Evolutionary conservation across 2,113 vertebrate genomes (phyloP).

Genomic region (Lagopus leucura): DNA sequence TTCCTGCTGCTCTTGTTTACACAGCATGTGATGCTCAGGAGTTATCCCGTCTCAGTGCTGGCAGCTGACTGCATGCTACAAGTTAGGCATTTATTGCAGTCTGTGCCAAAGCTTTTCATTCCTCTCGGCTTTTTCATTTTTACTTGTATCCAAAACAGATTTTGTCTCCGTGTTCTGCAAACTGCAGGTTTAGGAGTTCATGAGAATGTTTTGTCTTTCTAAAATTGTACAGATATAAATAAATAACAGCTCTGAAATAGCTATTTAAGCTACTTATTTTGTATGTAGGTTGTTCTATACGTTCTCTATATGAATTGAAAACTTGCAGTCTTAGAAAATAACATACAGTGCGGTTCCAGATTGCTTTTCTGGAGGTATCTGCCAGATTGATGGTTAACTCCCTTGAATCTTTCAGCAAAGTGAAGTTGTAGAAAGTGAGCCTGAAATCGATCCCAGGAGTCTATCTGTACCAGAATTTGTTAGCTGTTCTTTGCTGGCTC

Average conservation of each 20-base stretch:
- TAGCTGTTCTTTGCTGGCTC: not conserved
- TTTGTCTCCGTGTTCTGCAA: not conserved
- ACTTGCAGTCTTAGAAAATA: not conserved
- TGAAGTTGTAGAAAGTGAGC: not conserved
- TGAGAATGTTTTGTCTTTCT: not conserved
- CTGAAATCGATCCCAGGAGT: not conserved
- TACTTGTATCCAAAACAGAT: not conserved
- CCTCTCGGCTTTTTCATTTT: not conserved
- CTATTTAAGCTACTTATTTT: not conserved
- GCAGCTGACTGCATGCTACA: accelerated
- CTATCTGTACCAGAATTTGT: not conserved
- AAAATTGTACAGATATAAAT: not conserved
- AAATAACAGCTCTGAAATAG: not conserved
- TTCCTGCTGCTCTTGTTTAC: not conserved
- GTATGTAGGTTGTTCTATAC: not conserved
- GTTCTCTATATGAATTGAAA: not conserved
- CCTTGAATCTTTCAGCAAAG: not conserved
- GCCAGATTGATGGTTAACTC: not conserved
- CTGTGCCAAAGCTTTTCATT: not conserved
- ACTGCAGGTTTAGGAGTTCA: not conserved
- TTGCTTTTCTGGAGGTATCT: not conserved
- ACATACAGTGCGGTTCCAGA: not conserved
- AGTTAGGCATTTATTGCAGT: not conserved
- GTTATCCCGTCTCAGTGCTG: not conserved
- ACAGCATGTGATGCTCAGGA: accelerated